Evolutionary conservation across 2,797 vertebrate species (phyloP), one percentile per base, ranked within the genome.

Genomic region (Cirrhinus molitorella): DNA sequence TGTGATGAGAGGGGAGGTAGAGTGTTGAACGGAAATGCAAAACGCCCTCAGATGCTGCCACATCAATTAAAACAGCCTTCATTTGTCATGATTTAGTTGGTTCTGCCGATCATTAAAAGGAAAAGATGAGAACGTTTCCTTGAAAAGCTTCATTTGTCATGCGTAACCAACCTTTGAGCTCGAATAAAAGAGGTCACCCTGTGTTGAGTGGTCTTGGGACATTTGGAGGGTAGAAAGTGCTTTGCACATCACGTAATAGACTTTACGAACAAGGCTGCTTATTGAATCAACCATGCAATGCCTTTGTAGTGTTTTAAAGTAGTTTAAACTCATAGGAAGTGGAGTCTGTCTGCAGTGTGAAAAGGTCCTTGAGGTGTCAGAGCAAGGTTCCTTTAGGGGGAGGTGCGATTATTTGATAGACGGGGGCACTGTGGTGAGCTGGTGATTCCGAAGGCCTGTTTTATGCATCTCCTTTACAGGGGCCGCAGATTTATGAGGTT

Each of bases 11-110:
- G 81, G 68, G 76, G 84, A 84, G 70, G 63, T n/a, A n/a, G 74
- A 84, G 85, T 88, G 85, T 90, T 87, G 81, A 87, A 85, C 51
- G 34, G 80, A 82, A 61, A 88, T 91, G 90, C 89, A 28, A 92
- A 93, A 93, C 91, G 90, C 88, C 88, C 87, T 77, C 68, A 88
- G 51, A 43, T 92, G 92, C 92, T 92, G 91, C 86, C 70, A 89
- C 90, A 93, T 94, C 92, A 94, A 93, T 95, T 92, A 93, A 92
- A 92, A 83, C 89, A 83, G 81, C 87, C 85, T 91, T 93, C 91
- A 91, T 95, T 94, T 91, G 92, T 94, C 92, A 93, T 88, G 92
- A 91, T 90, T 91, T 43, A 80, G 57, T 91, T 93, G 91, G 90
- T 92, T 93, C 93, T 89, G 88, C 85, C 70, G 84, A 86, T 87